phyloP scores from a whole-genome alignment of 2,888 invertebrate genomes.

The Eupsilia transversa region DNA sequence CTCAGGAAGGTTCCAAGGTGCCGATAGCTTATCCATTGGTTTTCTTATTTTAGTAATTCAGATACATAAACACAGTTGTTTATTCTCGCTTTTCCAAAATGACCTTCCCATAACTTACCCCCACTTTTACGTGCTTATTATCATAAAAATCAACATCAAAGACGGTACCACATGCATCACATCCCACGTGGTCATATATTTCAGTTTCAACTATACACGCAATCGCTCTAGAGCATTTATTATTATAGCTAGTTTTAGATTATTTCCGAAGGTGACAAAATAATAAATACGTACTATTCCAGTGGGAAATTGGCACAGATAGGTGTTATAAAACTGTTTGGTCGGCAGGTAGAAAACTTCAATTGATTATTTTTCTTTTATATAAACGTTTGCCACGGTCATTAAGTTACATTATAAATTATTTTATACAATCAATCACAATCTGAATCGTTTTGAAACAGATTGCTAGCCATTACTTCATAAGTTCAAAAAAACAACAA shows the following conservation, averaged over 20 bases:
- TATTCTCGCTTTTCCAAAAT: too few species aligned
- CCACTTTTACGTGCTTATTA: neutral
- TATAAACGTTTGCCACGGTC: neutral
- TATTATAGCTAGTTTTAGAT: constrained; percentile 13
- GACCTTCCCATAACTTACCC: too few species aligned
- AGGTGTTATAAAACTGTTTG: neutral
- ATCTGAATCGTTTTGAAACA: too few species aligned
- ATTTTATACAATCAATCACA: too few species aligned
- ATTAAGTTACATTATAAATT: too few species aligned
- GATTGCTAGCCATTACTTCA: too few species aligned
- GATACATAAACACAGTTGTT: too few species aligned
- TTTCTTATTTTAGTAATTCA: too few species aligned
- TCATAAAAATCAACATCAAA: constrained; percentile 30
- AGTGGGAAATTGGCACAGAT: constrained; percentile 36
- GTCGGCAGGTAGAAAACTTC: constrained; percentile 16
- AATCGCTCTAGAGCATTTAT: neutral
- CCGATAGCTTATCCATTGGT: too few species aligned
- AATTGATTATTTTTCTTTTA: neutral
- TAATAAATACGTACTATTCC: constrained; percentile 16
- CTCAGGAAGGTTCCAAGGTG: too few species aligned
- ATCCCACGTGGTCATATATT: constrained; percentile 45
- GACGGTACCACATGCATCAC: constrained; percentile 27
- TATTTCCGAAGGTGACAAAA: constrained; percentile 54
- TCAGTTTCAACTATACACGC: constrained; percentile 11
- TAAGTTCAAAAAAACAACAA: too few species aligned